Evolutionary conservation across 2,113 vertebrate genomes (phyloP).

Genomic region (Campylomormyrus tamandua): DNA sequence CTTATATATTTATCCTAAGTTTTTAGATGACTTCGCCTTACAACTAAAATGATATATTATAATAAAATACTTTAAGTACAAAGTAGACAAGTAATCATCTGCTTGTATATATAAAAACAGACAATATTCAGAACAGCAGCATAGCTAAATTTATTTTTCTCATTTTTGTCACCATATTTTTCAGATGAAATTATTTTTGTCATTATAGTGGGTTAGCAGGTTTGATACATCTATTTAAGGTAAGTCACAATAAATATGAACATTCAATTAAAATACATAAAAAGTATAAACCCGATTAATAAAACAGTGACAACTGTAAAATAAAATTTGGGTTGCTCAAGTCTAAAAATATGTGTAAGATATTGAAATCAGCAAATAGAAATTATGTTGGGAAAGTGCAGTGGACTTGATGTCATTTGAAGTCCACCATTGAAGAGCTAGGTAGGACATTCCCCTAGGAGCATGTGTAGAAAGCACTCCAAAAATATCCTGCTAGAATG

Average conservation of each 20-base stretch:
- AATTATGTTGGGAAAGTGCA: background rate
- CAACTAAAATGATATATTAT: background rate
- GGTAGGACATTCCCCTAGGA: background rate
- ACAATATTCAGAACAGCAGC: background rate
- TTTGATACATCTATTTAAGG: background rate
- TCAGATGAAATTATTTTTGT: background rate
- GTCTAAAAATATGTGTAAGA: background rate
- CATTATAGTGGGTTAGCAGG: background rate
- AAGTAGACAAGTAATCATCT: background rate
- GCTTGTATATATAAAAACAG: background rate
- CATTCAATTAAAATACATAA: background rate
- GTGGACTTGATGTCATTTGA: background rate
- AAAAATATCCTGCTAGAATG: background rate
- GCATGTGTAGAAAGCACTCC: background rate
- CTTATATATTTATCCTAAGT: constrained; percentile 21
- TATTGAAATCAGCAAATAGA: background rate
- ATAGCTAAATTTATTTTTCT: background rate
- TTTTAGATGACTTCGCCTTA: background rate
- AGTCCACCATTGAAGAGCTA: background rate
- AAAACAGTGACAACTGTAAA: background rate
- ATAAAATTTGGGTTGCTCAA: background rate
- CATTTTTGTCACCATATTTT: background rate
- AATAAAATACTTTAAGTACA: background rate
- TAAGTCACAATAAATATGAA: background rate
- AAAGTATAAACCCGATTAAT: background rate